Conservation (phyloP, 2,113 vertebrate genomes). For the Stegastes partitus region DNA sequence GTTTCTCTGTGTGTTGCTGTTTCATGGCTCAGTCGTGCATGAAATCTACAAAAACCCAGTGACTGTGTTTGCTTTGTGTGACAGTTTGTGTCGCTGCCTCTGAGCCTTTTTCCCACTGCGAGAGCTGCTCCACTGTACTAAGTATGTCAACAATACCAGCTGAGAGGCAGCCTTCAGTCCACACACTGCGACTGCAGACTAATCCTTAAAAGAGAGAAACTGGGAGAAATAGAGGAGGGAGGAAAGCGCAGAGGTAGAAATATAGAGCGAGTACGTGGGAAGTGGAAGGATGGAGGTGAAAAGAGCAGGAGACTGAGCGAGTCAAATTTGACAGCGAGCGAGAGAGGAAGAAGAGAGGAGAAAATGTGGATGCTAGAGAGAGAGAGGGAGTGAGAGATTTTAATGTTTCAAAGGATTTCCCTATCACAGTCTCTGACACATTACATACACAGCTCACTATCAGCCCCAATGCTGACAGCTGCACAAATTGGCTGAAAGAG, state of each 20-base stretch:
- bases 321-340: slow-evolving; percentile 58
- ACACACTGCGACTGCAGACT: slow-evolving; percentile 61
- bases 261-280: slow-evolving; percentile 37
- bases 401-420: slow-evolving; percentile 83
- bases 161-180: slow-evolving; percentile 78
- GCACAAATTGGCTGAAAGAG: slow-evolving; percentile 84
- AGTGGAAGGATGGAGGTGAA: slow-evolving; percentile 63
- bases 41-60: slow-evolving; percentile 51
- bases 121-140: slow-evolving; percentile 70
- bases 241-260: slow-evolving; percentile 22
- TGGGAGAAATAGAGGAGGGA: slow-evolving; percentile 30
- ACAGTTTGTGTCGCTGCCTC: slow-evolving; percentile 73
- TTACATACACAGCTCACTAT: slow-evolving; percentile 81
- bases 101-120: slow-evolving; percentile 65
- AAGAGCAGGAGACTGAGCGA: slow-evolving; percentile 58
- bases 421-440: slow-evolving; percentile 82
- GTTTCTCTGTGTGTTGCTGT: slow-evolving; percentile 15
- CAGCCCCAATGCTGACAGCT: slow-evolving; percentile 78
- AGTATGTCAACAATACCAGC: slow-evolving; percentile 79
- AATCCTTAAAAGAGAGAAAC: slow-evolving; percentile 72
- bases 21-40: slow-evolving; percentile 45
- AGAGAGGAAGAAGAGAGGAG: slow-evolving; percentile 27
- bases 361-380: slow-evolving; percentile 40
- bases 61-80: slow-evolving; percentile 72
- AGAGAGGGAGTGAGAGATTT: slow-evolving; percentile 65